Evolutionary conservation across 1,140 invertebrate genomes (phyloP), one percentile per base, ranked within the genome.

Genomic region (Heliconius hermathena): DNA sequence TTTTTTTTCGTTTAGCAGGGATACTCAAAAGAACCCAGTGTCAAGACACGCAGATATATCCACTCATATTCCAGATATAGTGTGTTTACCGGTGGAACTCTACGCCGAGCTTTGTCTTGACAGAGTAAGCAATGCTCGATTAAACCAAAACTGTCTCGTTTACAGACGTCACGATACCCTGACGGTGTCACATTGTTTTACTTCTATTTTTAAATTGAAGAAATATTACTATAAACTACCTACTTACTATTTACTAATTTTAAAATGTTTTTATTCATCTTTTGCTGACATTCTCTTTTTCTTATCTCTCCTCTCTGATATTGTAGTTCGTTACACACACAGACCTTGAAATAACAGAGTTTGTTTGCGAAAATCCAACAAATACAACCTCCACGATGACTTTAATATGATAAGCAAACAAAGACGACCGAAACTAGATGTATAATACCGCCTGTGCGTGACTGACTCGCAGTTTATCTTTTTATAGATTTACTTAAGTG

Each of bases 401-500:
- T 66, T 66, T 66, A 66, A 29, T 66, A 16, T 29, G 22, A 66
- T 66, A 29, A 66, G 60, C 60, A 66, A 66, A 66, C 13, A 66
- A 29, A 66, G 60, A 26, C 60, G 18, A 22, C 60, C 60, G 60
- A 66, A 66, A 66, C 13, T 66, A 18, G 16, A 52, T 4, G 49
- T 52, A 66, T 29, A 66, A 29, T 66, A 22, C 60, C 20, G 60
- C 13, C 9, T 13, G 22, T 29, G 60, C 60, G 60, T 66, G 60
- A 66, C 60, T 11, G 60, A 66, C 11, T 66, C 11, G 60, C 26
- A 26, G 60, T 29, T 29, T 66, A n/a, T 29, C 60, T 66, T 66
- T 66, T 66, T 29, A 66, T 66, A 66, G 26, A 66, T 66, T 66
- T 26, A 66, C 13, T 29, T 66, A 66, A 66, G 60, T 66, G 60